Evolutionary conservation across 2,113 vertebrate species (phyloP), one percentile per base, ranked within the genome.

Genomic region (Columba janthina): DNA sequence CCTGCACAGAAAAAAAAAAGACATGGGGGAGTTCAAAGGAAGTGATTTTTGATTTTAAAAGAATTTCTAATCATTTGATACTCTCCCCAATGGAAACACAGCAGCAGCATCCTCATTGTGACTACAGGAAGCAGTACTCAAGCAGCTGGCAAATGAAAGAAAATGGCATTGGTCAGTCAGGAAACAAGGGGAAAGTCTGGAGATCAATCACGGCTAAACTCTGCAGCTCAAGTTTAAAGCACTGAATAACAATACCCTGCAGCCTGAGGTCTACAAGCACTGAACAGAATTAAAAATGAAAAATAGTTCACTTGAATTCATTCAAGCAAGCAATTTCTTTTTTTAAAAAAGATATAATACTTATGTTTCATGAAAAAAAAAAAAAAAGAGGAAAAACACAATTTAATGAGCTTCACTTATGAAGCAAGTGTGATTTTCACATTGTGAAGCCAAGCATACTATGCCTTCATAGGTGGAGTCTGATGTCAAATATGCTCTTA

Each of bases 21-120:
- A 44, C 21, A 28, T 28, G 18, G 14, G 44, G 20, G 25, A 73
- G 19, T 48, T 60, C 46, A 76, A 72, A 89, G 26, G 38, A 67
- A 90, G 19, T 2, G 2, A 40, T 58, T 85, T 48, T 71, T 18
- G 40, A 25, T 58, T 87, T 93, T 73, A 77, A 62, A 86, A 56
- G 54, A 56, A 76, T 36, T 48, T 34, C 15, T 54, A 56, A 28
- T 50, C 3, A 1, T 57, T 42, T 64, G 48, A 72, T 66, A 34
- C 42, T 54, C 8, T 62, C 48, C 53, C 32, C 46, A 80, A 12
- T 6, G 84, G 65, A 65, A 93, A 61, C 16, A 40, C 22, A 58
- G 57, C 0, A 0, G 40, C 73, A 84, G n/a, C 38, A 70, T 11
- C n/a, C 22, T 79, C 5, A 0, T 34, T 3, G 2, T 21, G 28